Base-by-base conservation (phyloP, 1,140 invertebrate genomes). In the Camponotus vicinus region DNA sequence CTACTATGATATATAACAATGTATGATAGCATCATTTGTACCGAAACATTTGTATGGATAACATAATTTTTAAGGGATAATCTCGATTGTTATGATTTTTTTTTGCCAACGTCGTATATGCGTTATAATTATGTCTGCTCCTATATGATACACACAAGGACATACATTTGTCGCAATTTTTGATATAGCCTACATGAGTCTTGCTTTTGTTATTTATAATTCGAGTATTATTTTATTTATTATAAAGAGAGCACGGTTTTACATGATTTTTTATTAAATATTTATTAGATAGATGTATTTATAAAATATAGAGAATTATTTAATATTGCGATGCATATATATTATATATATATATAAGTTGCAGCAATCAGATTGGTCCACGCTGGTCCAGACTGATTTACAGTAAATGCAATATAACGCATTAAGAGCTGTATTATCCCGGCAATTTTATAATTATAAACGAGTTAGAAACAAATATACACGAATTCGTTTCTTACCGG, bases 1-100 rank as follows among this genome's bases (percentile, higher is more conserved):
- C 42, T 52, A 80, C 76, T 70, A 86, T 61, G 76, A 88, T 82
- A 87, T 77, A 27, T 73, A 79, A 66, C 80, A 34, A 52, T 84
- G 73, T 85, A 80, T 88, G 77, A 87, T 85, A 82, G 73, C 84
- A 86, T 84, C 76, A 89, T 91, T 91, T 91, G 71, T 89, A 91
- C 86, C 64, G 69, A 88, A 87, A 83, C 32, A 45, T 88, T 89
- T 89, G 71, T 75, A 78, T 21, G 61, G 64, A 77, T 86, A 45
- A 70, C 37, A 57, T 77, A 86, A 90, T 70, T 84, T 79, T 87
- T 84, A 75, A 59, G 57, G 40, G 75, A 78, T 85, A 87, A 9
- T 80, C 67, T 11, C 5, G 61, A 64, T 69, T 59, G 52, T 63
- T 75, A 83, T 63, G 40, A 75, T 61, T 71, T 73, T 55, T 27